Evolutionary conservation across 2,888 invertebrate species (phyloP).

Genomic region (Andrena chrysosceles): DNA sequence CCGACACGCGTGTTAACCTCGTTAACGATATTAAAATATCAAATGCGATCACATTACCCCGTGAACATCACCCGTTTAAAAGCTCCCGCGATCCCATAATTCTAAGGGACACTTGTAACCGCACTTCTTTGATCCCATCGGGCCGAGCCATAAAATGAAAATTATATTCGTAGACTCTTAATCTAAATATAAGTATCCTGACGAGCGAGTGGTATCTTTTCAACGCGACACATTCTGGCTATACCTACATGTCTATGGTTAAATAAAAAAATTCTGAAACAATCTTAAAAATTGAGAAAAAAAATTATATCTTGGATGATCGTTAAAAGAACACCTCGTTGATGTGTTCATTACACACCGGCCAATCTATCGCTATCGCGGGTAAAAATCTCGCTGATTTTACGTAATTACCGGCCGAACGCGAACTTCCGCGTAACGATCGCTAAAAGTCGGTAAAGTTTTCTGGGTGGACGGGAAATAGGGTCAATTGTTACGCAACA

Average conservation of each 20-base stretch:
- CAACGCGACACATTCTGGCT: slow-evolving; percentile 34
- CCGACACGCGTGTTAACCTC: slow-evolving; percentile 19
- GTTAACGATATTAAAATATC: not conserved
- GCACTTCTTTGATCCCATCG: slow-evolving; percentile 21
- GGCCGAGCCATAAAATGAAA: slow-evolving; percentile 44
- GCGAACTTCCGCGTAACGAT: slow-evolving; percentile 53
- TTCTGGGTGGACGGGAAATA: slow-evolving; percentile 66
- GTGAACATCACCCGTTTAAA: not conserved
- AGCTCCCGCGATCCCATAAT: slow-evolving; percentile 4
- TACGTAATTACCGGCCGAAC: slow-evolving; percentile 36
- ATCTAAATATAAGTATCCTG: slow-evolving; percentile 58
- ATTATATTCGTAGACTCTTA: slow-evolving; percentile 51
- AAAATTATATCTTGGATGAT: not conserved
- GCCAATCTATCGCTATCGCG: not conserved
- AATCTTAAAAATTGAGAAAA: not conserved
- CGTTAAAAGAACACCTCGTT: not conserved
- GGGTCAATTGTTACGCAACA: slow-evolving; percentile 74
- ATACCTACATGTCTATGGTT: slow-evolving; percentile 10
- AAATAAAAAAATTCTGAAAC: not conserved
- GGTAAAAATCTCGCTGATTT: slow-evolving; percentile 26
- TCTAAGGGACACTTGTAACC: not conserved
- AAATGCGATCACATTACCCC: not conserved
- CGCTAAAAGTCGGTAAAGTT: slow-evolving; percentile 57
- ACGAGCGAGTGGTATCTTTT: slow-evolving; percentile 51
- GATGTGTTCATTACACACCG: not conserved